Conservation (phyloP, 2,113 vertebrate species). For the Rhynchomys soricoides region DNA sequence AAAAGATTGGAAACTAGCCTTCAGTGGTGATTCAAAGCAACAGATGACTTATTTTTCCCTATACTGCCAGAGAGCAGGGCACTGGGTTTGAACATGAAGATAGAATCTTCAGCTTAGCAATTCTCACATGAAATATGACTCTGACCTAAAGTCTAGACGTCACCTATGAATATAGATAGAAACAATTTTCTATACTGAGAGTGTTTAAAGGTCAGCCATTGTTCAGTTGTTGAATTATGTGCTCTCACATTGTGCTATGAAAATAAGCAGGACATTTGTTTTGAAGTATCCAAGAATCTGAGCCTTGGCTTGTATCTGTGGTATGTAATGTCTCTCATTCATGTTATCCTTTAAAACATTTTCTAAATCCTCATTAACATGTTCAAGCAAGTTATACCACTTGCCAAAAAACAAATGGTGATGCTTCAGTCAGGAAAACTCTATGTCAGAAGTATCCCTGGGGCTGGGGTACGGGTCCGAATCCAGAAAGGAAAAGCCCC, state of each 20-base stretch:
- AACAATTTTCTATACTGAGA: slow-evolving; percentile 43
- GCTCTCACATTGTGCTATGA: slow-evolving; percentile 49
- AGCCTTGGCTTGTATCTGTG: slow-evolving; percentile 62
- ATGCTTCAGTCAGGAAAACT: slow-evolving; percentile 12
- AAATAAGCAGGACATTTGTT: slow-evolving; percentile 73
- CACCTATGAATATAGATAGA: slow-evolving; percentile 55
- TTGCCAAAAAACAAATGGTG: slow-evolving; percentile 30
- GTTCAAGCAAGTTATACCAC: slow-evolving; percentile 30
- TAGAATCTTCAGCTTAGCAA: slow-evolving; percentile 13
- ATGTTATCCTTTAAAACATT: slow-evolving; percentile 9
- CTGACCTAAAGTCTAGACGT: slow-evolving; percentile 62
- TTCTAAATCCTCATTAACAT: slow-evolving; percentile 46
- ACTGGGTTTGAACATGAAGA: slow-evolving; percentile 21
- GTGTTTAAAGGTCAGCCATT: slow-evolving; percentile 58
- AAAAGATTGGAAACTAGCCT: slow-evolving; percentile 24
- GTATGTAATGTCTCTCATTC: slow-evolving; percentile 26
- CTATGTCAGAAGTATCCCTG: fast-evolving
- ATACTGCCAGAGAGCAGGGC: background rate
- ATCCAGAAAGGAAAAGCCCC: background rate
- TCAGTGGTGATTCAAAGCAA: background rate
- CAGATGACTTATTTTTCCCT: background rate
- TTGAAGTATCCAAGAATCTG: slow-evolving; percentile 73
- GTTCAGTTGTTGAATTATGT: slow-evolving; percentile 59
- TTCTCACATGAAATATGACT: slow-evolving; percentile 67
- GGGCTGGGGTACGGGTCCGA: background rate